Evolutionary conservation across 2,888 invertebrate species (phyloP), one percentile per base, ranked within the genome.

Genomic region (Schizotus pectinicornis): DNA sequence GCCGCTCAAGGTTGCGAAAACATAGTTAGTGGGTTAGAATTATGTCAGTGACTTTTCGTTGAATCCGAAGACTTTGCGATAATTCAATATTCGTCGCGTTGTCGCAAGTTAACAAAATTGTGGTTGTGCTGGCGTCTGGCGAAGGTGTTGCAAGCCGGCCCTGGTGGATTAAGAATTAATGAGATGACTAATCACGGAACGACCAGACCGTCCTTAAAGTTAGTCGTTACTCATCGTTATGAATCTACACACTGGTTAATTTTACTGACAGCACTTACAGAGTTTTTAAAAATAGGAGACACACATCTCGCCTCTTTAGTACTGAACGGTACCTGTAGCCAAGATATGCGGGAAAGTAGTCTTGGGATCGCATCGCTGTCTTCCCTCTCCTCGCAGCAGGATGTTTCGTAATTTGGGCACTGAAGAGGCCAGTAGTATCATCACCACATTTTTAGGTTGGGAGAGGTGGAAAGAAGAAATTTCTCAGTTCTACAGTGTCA

Each of bases 1-100:
- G 30, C 30, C 8, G 31, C 45, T 53, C 53, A 53, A 53, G 53
- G 53, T 53, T 46, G 32, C 9, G 45, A 33, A 46, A 45, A 45
- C 30, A 14, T n/a, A n/a, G n/a, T 22, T 31, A 33, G 45, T 45
- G 38, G 46, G 31, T 38, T 46, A 37, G 38, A 38, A 53, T 45
- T 52, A 43, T 52, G 50, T 50, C 41, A 50, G 2, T 22, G 41
- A 48, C 38, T 31, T 37, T 47, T 47, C 33, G 31, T n/a, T 34
- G 22, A 36, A 36, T 46, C n/a, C 34, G 34, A 41, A 33, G 22
- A 5, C 5, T 22, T 22, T 22, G 22, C 22, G 22, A 22, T 22
- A 3, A 22, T 22, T 22, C 22, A 22, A 22, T 22, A 22, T n/a
- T n/a, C n/a, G n/a, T n/a, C n/a, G n/a, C 22, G 22, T 22, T 22